A percentile compares a stretch with the other conserved stretches of the same genome.
Conservation (phyloP, 2,888 invertebrate genomes). For the Tryphoninae sp. region DNA sequence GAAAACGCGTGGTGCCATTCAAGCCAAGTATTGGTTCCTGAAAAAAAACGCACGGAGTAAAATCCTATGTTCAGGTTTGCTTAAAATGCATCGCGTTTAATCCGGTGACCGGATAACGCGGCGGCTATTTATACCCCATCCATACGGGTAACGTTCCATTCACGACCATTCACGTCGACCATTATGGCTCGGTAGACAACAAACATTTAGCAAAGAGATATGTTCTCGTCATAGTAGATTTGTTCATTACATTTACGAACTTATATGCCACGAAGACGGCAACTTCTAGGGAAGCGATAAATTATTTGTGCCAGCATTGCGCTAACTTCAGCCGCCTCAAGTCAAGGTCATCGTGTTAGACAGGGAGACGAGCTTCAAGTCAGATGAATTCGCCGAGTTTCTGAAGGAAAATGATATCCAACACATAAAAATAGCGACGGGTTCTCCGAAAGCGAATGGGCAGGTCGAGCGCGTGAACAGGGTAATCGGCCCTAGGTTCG, state of each 20-base stretch:
- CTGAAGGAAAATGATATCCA: slow-evolving; percentile 58
- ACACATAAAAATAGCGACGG: slow-evolving; percentile 68
- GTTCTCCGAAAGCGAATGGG: slow-evolving; percentile 70
- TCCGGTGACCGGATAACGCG: slow-evolving; percentile 45
- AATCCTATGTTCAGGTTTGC: slow-evolving; percentile 45
- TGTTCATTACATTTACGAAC: slow-evolving; percentile 17
- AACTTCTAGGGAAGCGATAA: slow-evolving; percentile 34
- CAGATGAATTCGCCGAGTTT: slow-evolving; percentile 46
- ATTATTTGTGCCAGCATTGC: slow-evolving; percentile 28
- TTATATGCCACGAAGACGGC: slow-evolving; percentile 5
- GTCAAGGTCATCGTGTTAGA: slow-evolving; percentile 24
- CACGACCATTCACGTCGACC: slow-evolving; percentile 54
- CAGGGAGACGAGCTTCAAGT: slow-evolving; percentile 44
- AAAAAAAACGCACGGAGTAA: slow-evolving; percentile 20
- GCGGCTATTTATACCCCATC: slow-evolving; percentile 55
- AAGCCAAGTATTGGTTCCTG: slow-evolving; percentile 56
- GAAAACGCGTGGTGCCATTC: slow-evolving; percentile 55
- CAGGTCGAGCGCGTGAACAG: slow-evolving; percentile 68
- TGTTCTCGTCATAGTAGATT: slow-evolving; percentile 48
- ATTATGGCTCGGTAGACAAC: slow-evolving; percentile 38
- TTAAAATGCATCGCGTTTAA: slow-evolving; percentile 59
- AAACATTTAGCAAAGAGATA: slow-evolving; percentile 13
- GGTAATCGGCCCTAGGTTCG: slow-evolving; percentile 62
- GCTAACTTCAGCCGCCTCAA: slow-evolving; percentile 36
- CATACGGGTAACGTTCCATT: slow-evolving; percentile 62